Percentiles rank a stretch among this genome's conserved stretches.
phyloP scores from a whole-genome alignment of 53 echinoderm and acorn worm genomes.

The Echinarachnius parma region DNA sequence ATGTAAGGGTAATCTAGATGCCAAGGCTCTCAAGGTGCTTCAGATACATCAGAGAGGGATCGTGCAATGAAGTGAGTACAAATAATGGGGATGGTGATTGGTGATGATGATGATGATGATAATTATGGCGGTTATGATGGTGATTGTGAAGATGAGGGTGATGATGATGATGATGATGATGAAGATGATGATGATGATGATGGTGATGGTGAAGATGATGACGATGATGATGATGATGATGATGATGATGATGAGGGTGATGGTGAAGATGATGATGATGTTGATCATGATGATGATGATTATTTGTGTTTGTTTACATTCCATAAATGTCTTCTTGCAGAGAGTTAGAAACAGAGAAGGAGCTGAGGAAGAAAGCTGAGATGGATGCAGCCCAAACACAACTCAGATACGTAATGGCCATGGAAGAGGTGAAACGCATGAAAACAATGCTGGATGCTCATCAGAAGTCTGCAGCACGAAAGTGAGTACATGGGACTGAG shows the following conservation, averaged over 20 bases:
- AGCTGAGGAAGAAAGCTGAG: slow-evolving; percentile 72
- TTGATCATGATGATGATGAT: no score
- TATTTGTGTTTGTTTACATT: no score
- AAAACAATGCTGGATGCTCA: slow-evolving; percentile 63
- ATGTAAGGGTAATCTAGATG: slow-evolving; percentile 85
- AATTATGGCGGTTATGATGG: not conserved
- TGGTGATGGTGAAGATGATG: no score
- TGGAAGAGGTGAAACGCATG: slow-evolving; percentile 81
- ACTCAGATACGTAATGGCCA: slow-evolving; percentile 75
- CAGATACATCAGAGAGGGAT: slow-evolving; percentile 76
- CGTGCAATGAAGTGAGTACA: slow-evolving; percentile 47
- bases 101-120: not conserved
- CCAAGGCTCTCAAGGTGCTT: slow-evolving; percentile 74
- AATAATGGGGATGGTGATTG: not conserved
- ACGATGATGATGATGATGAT: no score
- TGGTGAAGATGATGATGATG: no score
- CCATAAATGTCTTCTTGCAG: not conserved
- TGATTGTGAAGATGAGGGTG: not conserved
- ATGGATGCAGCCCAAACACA: slow-evolving; percentile 82
- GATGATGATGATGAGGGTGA: no score
- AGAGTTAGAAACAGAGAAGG: slow-evolving; percentile 69
- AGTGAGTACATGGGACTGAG: slow-evolving; percentile 28
- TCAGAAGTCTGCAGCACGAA: slow-evolving; percentile 27
- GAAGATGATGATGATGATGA: no score
- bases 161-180: no score